Conservation (phyloP, 2,888 invertebrate species). For the Ornithoptera alexandrae region DNA sequence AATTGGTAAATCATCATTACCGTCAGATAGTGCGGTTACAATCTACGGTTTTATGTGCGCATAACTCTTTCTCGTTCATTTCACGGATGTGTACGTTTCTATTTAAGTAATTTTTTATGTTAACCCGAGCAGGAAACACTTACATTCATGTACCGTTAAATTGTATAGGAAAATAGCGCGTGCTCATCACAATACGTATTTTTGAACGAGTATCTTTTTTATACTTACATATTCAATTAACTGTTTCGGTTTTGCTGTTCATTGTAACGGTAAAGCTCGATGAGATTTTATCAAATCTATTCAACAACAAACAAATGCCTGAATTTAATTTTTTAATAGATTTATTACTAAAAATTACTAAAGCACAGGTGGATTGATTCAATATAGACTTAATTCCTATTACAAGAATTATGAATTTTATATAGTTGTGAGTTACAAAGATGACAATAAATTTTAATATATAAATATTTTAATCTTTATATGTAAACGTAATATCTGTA, state of each 20-base stretch:
- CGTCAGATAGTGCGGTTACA: neutral
- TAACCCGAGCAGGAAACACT: neutral
- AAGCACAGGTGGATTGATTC: too few relatives aligned
- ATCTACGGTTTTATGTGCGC: neutral
- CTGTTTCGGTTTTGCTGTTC: neutral
- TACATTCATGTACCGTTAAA: conserved; percentile 8
- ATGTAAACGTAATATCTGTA: too few relatives aligned
- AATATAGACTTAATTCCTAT: too few relatives aligned
- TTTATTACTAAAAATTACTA: too few relatives aligned
- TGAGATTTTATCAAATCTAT: neutral
- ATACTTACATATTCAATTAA: neutral
- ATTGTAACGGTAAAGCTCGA: neutral
- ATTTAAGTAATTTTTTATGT: neutral
- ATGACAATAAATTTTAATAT: too few relatives aligned
- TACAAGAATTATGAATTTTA: too few relatives aligned
- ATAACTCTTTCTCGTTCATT: neutral
- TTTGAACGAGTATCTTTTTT: neutral
- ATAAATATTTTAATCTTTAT: too few relatives aligned
- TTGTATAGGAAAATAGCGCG: neutral
- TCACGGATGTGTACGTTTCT: neutral
- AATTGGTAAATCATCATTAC: neutral
- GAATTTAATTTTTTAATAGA: too few relatives aligned
- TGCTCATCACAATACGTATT: conserved; percentile 2
- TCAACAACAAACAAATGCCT: too few relatives aligned
- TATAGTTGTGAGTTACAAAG: too few relatives aligned